Percentiles rank a stretch among this genome's conserved stretches.
phyloP scores from a whole-genome alignment of 2,113 vertebrate genomes.

The Sturnira hondurensis region DNA sequence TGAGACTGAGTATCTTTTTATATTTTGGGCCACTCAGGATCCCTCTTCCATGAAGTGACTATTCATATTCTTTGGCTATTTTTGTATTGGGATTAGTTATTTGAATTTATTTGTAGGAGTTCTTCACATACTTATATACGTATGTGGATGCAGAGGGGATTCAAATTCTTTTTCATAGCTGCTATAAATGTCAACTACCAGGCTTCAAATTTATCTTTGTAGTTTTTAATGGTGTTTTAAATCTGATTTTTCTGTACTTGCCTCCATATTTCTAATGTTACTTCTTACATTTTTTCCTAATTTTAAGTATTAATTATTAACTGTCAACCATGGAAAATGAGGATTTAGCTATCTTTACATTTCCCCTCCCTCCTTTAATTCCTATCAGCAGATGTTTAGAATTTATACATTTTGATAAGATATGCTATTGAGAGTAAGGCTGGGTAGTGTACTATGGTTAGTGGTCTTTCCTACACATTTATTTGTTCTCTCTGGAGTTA shows the following conservation, averaged over 20 bases:
- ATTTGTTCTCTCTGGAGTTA: neutral
- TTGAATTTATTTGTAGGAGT: neutral
- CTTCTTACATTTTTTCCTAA: neutral
- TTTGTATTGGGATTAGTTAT: neutral
- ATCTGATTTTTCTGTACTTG: neutral
- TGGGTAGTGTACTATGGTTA: no score
- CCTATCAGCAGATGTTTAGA: neutral
- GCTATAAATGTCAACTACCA: neutral
- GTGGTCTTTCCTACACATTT: neutral
- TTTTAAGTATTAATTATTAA: neutral
- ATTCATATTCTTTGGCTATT: neutral
- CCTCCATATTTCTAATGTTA: neutral
- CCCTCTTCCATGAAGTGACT: neutral
- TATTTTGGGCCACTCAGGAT: neutral
- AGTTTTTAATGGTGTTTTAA: neutral
- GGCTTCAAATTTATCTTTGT: neutral
- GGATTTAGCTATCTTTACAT: neutral
- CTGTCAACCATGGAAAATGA: neutral
- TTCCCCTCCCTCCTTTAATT: neutral
- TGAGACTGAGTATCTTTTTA: neutral
- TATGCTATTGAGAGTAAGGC: neutral
- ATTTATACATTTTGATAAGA: neutral
- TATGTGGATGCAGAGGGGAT: neutral
- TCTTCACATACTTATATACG: neutral
- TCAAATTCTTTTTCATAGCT: neutral